Percentiles rank a stretch among this genome's conserved stretches.
Conservation (phyloP, 2,888 invertebrate species). For the Athrips mouffetella region DNA sequence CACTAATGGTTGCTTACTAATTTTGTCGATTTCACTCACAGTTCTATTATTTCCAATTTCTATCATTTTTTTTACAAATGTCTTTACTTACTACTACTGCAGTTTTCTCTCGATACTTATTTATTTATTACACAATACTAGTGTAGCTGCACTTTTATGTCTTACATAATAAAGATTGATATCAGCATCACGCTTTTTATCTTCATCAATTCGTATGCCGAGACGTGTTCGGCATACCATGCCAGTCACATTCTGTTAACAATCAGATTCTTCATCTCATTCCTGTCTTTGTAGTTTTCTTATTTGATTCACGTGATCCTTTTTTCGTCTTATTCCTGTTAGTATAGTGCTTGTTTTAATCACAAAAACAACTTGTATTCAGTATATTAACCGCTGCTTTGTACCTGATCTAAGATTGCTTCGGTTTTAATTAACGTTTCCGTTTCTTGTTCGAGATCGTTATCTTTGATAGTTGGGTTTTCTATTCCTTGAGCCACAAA, state of each 20-base stretch:
- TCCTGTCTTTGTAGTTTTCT: no score
- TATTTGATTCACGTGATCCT: slow-evolving; percentile 26
- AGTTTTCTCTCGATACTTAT: slow-evolving; percentile 1
- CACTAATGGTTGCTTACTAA: slow-evolving; percentile 50
- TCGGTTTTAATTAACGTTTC: slow-evolving; percentile 31
- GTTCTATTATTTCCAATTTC: slow-evolving; percentile 30
- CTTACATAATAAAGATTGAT: slow-evolving; percentile 22
- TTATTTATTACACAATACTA: slow-evolving; percentile 10
- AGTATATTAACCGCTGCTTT: slow-evolving; percentile 33
- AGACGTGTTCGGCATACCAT: slow-evolving; percentile 41
- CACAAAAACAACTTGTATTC: slow-evolving; percentile 32
- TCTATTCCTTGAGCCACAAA: slow-evolving; percentile 12
- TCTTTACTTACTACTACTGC: slow-evolving; percentile 4
- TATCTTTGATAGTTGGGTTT: slow-evolving; percentile 22
- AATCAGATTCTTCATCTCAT: slow-evolving; percentile 32
- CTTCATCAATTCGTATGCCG: slow-evolving; percentile 50
- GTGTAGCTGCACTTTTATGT: slow-evolving; percentile 4
- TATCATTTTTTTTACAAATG: slow-evolving; percentile 21
- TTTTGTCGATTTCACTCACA: slow-evolving; percentile 47
- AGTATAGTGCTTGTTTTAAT: no score
- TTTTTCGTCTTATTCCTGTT: slow-evolving; percentile 30
- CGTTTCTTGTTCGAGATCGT: slow-evolving; percentile 22
- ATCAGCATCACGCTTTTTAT: slow-evolving; percentile 29
- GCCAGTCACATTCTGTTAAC: slow-evolving; percentile 38
- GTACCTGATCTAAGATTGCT: slow-evolving; percentile 21